Percentiles rank a stretch among this genome's conserved stretches.
These are phyloP conservation scores for Nothocercus julius DNA, from an alignment of 2,113 vertebrate genomes.

Conservation along the genomic window DNA sequence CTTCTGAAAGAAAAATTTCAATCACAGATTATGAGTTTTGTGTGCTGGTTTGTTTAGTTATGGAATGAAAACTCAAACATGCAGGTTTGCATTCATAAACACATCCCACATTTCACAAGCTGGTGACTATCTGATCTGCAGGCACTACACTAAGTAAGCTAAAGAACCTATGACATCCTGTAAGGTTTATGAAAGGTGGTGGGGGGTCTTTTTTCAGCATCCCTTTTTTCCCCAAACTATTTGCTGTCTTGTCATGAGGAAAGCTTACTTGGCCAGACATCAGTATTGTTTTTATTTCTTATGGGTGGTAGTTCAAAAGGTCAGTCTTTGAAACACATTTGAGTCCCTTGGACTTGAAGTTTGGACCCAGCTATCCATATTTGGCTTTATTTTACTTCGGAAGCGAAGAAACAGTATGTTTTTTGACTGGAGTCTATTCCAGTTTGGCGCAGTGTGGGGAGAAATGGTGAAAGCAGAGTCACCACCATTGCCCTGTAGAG, in stretches of 20 bases:
- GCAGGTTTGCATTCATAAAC: background rate
- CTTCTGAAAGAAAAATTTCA: background rate
- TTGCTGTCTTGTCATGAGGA: background rate
- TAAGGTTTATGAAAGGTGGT: background rate
- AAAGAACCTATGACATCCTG: background rate
- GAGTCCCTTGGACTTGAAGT: rapidly evolving
- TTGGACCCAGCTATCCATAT: background rate
- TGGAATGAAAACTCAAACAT: background rate
- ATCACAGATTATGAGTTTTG: background rate
- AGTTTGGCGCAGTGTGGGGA: background rate
- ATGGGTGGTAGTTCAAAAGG: background rate
- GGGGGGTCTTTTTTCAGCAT: background rate
- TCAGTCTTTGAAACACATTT: background rate
- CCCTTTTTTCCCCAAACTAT: background rate
- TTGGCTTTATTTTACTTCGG: background rate
- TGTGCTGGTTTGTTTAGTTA: background rate
- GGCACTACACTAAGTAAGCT: background rate
- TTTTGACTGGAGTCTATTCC: background rate
- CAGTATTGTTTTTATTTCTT: background rate
- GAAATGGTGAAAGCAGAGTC: background rate
- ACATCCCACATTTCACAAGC: background rate
- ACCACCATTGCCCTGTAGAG: background rate
- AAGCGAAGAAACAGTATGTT: background rate
- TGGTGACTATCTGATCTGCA: background rate
- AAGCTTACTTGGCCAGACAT: background rate